Conservation (phyloP, 2,888 invertebrate genomes). For the Macroteleia sp. region DNA sequence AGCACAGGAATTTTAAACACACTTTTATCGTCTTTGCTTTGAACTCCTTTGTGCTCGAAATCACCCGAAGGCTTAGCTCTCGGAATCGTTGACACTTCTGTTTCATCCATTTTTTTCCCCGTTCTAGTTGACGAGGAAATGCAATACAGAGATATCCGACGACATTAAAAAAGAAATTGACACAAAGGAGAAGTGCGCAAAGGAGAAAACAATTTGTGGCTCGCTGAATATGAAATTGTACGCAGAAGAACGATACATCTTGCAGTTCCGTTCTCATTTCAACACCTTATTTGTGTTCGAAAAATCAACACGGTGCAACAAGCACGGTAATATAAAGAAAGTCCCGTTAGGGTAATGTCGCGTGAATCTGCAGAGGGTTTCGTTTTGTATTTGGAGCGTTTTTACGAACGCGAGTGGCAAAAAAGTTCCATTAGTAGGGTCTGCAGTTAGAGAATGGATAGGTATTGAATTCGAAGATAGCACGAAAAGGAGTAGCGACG, state of each 20-base stretch:
- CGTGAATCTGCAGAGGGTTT: conserved; percentile 69
- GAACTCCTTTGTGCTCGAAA: conserved; percentile 59
- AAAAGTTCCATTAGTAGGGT: conserved; percentile 71
- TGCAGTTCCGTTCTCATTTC: conserved; percentile 21
- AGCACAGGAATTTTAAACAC: conserved; percentile 80
- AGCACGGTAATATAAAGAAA: conserved; percentile 68
- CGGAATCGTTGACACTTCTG: conserved; percentile 45
- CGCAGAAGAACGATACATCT: conserved; percentile 19
- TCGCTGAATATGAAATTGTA: conserved; percentile 17
- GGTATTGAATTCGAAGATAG: conserved; percentile 40
- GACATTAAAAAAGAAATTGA: not conserved
- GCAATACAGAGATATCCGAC: conserved; percentile 6
- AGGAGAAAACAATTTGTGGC: not conserved
- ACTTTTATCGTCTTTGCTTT: conserved; percentile 72
- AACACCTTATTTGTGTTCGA: conserved; percentile 55
- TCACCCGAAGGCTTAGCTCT: conserved; percentile 52
- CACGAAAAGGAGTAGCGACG: not conserved
- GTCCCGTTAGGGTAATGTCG: conserved; percentile 76
- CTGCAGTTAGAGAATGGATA: conserved; percentile 42
- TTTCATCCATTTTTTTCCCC: conserved; percentile 24
- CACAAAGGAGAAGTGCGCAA: not conserved
- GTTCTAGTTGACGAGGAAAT: not conserved
- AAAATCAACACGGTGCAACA: conserved; percentile 38
- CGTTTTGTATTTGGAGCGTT: conserved; percentile 58
- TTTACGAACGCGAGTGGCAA: conserved; percentile 40